A percentile compares a stretch with the other conserved stretches of the same genome.
Evolutionary conservation across 2,113 vertebrate genomes (phyloP).

Genomic region (Mirza zaza): DNA sequence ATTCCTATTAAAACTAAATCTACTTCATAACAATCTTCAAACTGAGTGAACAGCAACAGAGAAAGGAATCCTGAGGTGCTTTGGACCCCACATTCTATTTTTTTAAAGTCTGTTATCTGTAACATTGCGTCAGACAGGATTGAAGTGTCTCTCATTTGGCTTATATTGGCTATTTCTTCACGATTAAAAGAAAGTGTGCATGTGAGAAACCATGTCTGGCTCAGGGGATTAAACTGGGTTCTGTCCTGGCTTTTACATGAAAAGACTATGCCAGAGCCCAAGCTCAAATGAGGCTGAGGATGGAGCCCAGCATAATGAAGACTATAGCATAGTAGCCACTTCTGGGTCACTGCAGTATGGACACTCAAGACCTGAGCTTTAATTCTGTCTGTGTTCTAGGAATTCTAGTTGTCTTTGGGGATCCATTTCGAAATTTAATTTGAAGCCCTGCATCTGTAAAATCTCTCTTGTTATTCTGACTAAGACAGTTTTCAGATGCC

Average conservation of each 20-base stretch:
- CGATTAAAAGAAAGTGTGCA: background rate
- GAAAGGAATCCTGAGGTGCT: conserved; percentile 38
- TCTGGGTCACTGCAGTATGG: background rate
- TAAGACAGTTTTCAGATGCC: conserved; percentile 37
- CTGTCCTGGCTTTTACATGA: background rate
- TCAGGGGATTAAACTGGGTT: background rate
- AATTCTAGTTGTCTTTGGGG: conserved; percentile 39
- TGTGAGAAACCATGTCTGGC: background rate
- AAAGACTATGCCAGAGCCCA: background rate
- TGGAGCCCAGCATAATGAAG: background rate
- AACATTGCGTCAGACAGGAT: background rate
- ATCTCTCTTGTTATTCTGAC: conserved; percentile 17
- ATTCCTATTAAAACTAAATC: conserved; percentile 65
- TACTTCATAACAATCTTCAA: conserved; percentile 56
- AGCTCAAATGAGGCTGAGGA: background rate
- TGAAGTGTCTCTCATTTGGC: conserved; percentile 9
- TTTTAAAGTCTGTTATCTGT: conserved; percentile 39
- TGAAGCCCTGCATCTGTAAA: conserved; percentile 63
- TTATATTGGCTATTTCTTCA: background rate
- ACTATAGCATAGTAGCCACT: background rate
- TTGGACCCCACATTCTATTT: background rate
- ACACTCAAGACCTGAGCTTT: background rate
- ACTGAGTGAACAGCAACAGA: conserved; percentile 32
- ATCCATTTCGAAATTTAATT: conserved; percentile 50
- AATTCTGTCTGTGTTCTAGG: conserved; percentile 12